Conservation (phyloP, 1,140 invertebrate genomes). For the Thrips palmi region DNA sequence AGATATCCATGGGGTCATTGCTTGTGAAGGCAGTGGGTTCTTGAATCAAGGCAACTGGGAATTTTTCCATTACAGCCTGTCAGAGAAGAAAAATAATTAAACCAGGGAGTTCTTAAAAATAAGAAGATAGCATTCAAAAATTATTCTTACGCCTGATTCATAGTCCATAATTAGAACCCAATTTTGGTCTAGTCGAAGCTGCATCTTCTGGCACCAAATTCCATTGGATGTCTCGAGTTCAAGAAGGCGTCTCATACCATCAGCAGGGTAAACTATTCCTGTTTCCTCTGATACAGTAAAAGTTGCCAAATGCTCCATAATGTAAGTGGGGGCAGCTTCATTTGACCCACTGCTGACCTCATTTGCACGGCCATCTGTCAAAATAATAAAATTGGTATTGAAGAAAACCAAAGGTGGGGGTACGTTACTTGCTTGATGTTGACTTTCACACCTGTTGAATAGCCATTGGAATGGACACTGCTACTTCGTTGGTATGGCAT, state of each 20-base stretch:
- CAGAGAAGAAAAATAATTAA: conserved; percentile 18
- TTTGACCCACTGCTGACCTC: conserved; percentile 17
- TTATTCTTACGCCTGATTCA: conserved; percentile 70
- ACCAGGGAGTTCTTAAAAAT: background rate
- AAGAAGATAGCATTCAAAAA: conserved; percentile 4
- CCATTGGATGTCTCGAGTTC: conserved; percentile 95
- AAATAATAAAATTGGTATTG: conserved; percentile 2
- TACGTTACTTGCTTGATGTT: background rate
- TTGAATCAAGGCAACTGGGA: conserved; percentile 78
- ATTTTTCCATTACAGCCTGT: conserved; percentile 87
- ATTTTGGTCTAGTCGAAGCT: conserved; percentile 64
- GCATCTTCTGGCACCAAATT: conserved; percentile 98
- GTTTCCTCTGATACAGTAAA: conserved; percentile 84
- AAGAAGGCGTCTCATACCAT: conserved; percentile 87
- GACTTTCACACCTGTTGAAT: conserved; percentile 15
- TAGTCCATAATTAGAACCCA: conserved; percentile 92
- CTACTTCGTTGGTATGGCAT: conserved; percentile 18
- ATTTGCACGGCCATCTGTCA: conserved; percentile 3
- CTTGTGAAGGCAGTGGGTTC: conserved; percentile 95
- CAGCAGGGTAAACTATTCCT: conserved; percentile 69
- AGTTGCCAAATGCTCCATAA: conserved; percentile 93
- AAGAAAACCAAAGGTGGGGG: background rate
- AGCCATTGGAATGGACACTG: conserved; percentile 19
- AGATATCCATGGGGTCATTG: conserved; percentile 87
- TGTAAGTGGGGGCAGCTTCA: conserved; percentile 54